Base-by-base conservation (phyloP, 2,888 invertebrate species). In the Noctua fimbriata region DNA sequence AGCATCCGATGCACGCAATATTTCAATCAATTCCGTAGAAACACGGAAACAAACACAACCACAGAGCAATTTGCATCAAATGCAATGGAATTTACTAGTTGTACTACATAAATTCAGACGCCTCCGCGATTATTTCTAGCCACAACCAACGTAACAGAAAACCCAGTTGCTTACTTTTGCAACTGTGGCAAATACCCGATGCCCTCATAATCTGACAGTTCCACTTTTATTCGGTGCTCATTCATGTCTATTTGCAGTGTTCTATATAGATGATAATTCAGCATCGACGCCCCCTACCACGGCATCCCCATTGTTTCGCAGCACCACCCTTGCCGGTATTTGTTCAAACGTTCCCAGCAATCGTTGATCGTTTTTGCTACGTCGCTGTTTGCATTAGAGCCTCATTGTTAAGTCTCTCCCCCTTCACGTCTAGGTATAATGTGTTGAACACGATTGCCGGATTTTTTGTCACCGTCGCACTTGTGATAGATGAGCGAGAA, bases 371-470 rank as follows among this genome's bases (percentile, higher is more conserved):
- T 92, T 93, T 93, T 91, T 92, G 91, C 93, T 88, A 84, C 91
- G 92, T 92, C 90, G 91, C 88, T 93, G 92, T 94, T 94, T 93
- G 93, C 93, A 91, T 93, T 92, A 90, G 85, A 87, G 91, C 87
- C 89, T 90, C 91, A 92, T 92, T 92, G 92, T 93, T 86, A 86
- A 82, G 73, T 86, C 72, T 79, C 82, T 79, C 76, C 78, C 78
- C 78, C 81, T 72, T 76, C 71, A 73, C 73, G 69, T 73, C 83
- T 75, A 73, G 74, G 85, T 89, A 90, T 87, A 89, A 90, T 89
- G 87, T 89, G 90, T 89, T 87, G 89, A 89, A 90, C 89, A 90
- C 79, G 86, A 89, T 86, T 87, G 89, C 88, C 79, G 69, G 84
- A 84, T 89, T 89, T 90, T 91, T 91, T 90, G 90, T 90, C 88